phyloP scores from a whole-genome alignment of 2,797 vertebrate species.

The Dallia pectoralis region DNA sequence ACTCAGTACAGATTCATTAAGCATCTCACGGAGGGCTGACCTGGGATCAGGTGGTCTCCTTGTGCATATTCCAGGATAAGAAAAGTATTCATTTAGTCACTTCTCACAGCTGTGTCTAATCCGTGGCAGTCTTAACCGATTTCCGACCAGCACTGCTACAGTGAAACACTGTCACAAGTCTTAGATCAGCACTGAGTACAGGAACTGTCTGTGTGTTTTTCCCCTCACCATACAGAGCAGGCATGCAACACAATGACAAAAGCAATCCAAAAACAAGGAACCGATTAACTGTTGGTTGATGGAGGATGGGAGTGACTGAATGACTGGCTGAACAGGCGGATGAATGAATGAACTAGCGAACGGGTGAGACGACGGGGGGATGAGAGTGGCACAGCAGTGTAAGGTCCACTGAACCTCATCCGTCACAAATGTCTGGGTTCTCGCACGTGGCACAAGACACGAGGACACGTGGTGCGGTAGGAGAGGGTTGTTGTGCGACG shows the following conservation, averaged over 20 bases:
- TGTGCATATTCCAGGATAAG: background rate
- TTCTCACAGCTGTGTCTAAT: background rate
- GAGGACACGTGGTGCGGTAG: conserved; percentile 12
- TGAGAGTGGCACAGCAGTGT: no score
- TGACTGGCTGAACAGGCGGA: background rate
- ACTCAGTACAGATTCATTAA: conserved; percentile 75
- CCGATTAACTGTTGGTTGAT: conserved; percentile 28
- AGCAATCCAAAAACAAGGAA: conserved; percentile 31
- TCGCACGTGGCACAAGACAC: conserved; percentile 3
- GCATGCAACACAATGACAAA: conserved; percentile 58
- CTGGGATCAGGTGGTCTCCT: background rate
- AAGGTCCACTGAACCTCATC: background rate
- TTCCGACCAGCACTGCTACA: background rate
- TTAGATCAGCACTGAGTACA: conserved; percentile 79
- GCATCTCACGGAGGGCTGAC: conserved; percentile 42
- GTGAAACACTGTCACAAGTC: background rate
- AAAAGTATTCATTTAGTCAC: background rate
- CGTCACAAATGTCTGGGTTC: conserved; percentile 16
- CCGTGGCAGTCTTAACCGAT: background rate
- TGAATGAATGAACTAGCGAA: no score
- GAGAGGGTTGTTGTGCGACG: conserved; percentile 11
- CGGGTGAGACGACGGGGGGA: no score
- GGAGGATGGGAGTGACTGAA: conserved; percentile 41
- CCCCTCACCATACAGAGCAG: conserved; percentile 53
- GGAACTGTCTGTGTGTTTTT: conserved; percentile 75